Conservation (phyloP, 2,113 vertebrate species). For the Mystacornis crossleyi region DNA sequence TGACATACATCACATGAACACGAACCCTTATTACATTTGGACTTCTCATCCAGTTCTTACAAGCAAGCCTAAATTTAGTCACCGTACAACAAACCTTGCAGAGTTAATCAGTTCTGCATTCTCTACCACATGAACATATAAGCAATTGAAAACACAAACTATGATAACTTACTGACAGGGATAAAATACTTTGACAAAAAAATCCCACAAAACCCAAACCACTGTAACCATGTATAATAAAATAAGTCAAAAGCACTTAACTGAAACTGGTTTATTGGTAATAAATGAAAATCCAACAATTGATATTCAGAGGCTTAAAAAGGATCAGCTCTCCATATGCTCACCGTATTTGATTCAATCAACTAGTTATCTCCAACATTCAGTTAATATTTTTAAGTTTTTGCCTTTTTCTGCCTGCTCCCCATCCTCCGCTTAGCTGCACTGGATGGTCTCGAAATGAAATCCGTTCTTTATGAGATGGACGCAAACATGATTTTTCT, state of each 20-base stretch:
- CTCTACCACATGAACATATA: not conserved
- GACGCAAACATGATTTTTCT: constrained; percentile 63
- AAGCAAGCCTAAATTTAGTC: not conserved
- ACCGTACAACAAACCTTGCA: not conserved
- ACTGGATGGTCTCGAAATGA: constrained; percentile 87
- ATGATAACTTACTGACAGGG: constrained; percentile 37
- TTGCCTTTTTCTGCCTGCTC: constrained; percentile 86
- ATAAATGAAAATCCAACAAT: not conserved
- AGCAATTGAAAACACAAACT: constrained; percentile 37
- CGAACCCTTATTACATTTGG: not conserved
- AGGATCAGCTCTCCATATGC: constrained; percentile 2
- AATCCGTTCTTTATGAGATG: constrained; percentile 80
- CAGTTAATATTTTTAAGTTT: constrained; percentile 60
- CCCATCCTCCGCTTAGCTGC: constrained; percentile 89
- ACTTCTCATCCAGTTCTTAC: not conserved
- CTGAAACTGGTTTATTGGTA: constrained; percentile 4
- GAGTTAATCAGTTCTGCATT: constrained; percentile 8
- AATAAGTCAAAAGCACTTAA: constrained; percentile 28
- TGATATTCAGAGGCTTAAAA: constrained; percentile 41
- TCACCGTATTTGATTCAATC: not conserved
- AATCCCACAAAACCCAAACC: not conserved
- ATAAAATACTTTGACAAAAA: constrained; percentile 41
- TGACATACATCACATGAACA: not conserved
- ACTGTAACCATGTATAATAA: constrained; percentile 32
- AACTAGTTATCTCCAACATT: not conserved